Evolutionary conservation across 2,797 vertebrate genomes (phyloP).

Genomic region (Danio kyathit): DNA sequence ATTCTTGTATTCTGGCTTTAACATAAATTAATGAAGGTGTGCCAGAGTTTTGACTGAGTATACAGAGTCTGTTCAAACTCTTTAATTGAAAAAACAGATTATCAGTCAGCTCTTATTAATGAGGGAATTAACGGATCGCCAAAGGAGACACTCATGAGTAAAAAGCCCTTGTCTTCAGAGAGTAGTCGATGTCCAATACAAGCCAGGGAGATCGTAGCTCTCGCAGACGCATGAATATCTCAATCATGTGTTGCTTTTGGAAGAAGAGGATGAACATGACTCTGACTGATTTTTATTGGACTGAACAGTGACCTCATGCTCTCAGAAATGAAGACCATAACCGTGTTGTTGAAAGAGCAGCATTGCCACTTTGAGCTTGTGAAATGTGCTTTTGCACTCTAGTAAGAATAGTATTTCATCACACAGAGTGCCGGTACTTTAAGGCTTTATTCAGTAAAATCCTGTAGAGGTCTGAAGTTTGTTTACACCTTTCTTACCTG

Average conservation of each 20-base stretch:
- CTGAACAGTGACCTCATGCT: slow-evolving; percentile 24
- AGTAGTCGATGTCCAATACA: neutral
- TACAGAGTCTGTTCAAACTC: neutral
- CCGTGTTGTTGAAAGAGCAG: slow-evolving; percentile 12
- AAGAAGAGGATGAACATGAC: slow-evolving; percentile 6
- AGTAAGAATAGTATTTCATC: slow-evolving; percentile 4
- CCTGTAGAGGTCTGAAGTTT: slow-evolving; percentile 5
- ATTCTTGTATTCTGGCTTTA: neutral
- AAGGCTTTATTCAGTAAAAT: neutral
- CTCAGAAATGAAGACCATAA: neutral
- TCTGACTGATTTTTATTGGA: slow-evolving; percentile 7
- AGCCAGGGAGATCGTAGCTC: slow-evolving; percentile 1
- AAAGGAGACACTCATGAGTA: slow-evolving; percentile 8
- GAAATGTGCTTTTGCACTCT: slow-evolving; percentile 17
- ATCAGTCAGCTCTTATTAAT: slow-evolving; percentile 21
- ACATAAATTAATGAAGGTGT: neutral
- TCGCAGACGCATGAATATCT: neutral
- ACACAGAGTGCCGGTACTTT: neutral
- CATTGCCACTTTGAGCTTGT: neutral
- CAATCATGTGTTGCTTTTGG: neutral
- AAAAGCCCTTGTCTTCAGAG: neutral
- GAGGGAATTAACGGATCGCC: neutral
- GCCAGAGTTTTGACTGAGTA: neutral
- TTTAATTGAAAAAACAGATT: slow-evolving; percentile 23
- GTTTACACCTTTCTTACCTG: neutral